Evolutionary conservation across 1,140 invertebrate genomes (phyloP).

Genomic region (Heliothis subflexa): DNA sequence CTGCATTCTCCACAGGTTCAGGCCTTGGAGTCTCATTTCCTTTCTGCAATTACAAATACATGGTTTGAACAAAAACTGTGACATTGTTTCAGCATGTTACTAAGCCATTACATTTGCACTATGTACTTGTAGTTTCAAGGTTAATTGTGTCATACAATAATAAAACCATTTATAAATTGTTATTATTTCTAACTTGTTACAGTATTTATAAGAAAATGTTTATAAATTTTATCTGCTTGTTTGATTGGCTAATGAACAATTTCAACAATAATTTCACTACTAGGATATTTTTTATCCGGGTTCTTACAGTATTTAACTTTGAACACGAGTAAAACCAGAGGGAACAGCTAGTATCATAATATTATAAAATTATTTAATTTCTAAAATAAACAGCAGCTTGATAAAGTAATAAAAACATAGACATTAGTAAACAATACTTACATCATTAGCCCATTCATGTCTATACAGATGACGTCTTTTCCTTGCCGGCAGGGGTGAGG

Average conservation of each 20-base stretch:
- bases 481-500: conserved; percentile 87
- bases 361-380: not conserved
- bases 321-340: too few relatives aligned
- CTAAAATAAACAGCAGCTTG: not conserved
- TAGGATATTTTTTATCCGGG: too few relatives aligned
- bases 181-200: too few relatives aligned
- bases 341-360: too few relatives aligned
- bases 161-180: not conserved
- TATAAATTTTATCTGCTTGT: too few relatives aligned
- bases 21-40: conserved; percentile 84
- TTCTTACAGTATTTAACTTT: too few relatives aligned
- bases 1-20: conserved; percentile 69
- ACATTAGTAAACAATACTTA: conserved; percentile 64
- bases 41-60: conserved; percentile 67
- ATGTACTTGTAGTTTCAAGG: conserved; percentile 36
- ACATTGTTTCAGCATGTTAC: conserved; percentile 28
- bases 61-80: conserved; percentile 26
- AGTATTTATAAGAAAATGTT: too few relatives aligned
- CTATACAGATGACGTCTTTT: conserved; percentile 94
- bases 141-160: conserved; percentile 21
- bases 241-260: too few relatives aligned
- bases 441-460: conserved; percentile 94
- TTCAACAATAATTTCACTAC: too few relatives aligned
- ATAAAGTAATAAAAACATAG: not conserved
- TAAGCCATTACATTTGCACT: conserved; percentile 14